Evolutionary conservation across 2,113 vertebrate species (phyloP).

Genomic region (Lophura nycthemera): DNA sequence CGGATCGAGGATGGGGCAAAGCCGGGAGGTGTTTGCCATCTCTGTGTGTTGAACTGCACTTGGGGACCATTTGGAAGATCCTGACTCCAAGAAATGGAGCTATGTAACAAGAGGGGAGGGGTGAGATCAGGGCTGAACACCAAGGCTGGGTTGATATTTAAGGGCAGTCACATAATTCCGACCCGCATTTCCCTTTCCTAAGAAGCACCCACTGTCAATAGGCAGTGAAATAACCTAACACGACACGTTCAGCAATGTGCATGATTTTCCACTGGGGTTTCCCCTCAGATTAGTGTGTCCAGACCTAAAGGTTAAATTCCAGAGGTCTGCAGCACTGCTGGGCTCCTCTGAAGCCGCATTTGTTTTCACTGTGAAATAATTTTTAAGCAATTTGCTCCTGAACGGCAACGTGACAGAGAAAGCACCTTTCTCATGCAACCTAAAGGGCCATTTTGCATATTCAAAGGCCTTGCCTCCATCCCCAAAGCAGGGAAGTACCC

Average conservation of each 20-base stretch:
- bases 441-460: background rate
- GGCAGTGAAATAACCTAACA: background rate
- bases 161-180: background rate
- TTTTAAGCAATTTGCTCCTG: background rate
- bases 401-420: background rate
- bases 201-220: background rate
- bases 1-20: background rate
- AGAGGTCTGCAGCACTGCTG: background rate
- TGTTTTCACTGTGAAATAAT: background rate
- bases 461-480: background rate
- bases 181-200: background rate
- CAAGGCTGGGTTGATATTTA: background rate
- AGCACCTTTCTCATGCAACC: background rate
- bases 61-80: background rate
- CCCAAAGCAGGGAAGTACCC: background rate
- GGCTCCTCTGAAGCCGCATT: background rate
- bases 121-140: background rate
- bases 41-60: background rate
- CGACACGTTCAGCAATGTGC: background rate
- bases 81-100: background rate
- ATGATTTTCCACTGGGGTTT: background rate
- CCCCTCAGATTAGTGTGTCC: background rate
- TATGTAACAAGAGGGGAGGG: background rate
- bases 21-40: background rate
- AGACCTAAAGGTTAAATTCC: constrained; percentile 29